Percentiles rank a stretch among this genome's conserved stretches.
Evolutionary conservation across 2,797 vertebrate species (phyloP).

Genomic region (Enteromius viviparus): DNA sequence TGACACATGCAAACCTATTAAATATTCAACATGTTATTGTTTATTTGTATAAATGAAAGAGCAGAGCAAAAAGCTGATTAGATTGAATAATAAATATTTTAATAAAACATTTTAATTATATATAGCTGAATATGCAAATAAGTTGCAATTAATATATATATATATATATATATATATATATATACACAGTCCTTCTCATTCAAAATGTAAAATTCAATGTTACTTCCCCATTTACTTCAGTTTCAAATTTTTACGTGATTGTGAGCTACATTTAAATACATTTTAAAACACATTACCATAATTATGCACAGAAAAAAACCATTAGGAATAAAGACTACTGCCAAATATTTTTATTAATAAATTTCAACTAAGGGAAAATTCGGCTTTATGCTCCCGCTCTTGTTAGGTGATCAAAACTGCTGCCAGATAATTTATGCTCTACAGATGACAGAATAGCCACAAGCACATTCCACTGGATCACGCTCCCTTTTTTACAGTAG

Average conservation of each 20-base stretch:
- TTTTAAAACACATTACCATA: not conserved
- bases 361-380: not conserved
- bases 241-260: not conserved
- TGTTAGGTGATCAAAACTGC: not conserved
- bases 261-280: not conserved
- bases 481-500: not conserved
- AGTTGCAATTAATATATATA: too few relatives aligned
- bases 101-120: not conserved
- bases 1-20: not conserved
- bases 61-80: not conserved
- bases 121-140: too few relatives aligned
- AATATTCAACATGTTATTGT: not conserved
- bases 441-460: conserved; percentile 2
- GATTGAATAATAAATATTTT: not conserved
- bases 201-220: not conserved
- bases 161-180: too few relatives aligned
- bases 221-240: not conserved
- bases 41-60: not conserved
- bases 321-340: not conserved
- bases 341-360: not conserved
- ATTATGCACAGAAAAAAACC: not conserved
- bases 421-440: not conserved
- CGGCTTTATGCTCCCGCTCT: too few relatives aligned
- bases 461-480: not conserved
- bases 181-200: not conserved